Percentiles rank a stretch among this genome's conserved stretches.
Conservation (phyloP, 2,888 invertebrate species). For the Drosophila robusta region DNA sequence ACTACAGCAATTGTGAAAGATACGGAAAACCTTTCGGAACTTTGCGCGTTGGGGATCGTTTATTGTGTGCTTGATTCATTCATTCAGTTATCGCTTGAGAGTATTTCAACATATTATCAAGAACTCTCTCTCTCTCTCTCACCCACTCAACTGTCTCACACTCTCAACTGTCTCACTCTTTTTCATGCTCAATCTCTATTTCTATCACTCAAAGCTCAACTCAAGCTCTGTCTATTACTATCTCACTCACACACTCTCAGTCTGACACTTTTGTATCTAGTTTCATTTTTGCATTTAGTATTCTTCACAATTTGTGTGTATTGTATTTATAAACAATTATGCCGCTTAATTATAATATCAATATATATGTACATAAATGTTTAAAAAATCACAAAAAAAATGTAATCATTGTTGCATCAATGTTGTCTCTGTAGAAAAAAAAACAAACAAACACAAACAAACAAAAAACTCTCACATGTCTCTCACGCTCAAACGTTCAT, state of each 20-base stretch:
- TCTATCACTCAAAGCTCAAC: conserved; percentile 24
- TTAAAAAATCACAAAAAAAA: conserved; percentile 63
- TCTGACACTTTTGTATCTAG: conserved; percentile 81
- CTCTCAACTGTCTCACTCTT: conserved; percentile 20
- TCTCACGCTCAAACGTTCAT: conserved; percentile 74
- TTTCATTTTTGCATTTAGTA: conserved; percentile 82
- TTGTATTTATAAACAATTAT: conserved; percentile 81
- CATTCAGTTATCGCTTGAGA: conserved; percentile 52
- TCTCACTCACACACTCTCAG: conserved; percentile 57
- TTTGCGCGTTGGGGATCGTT: conserved; percentile 51
- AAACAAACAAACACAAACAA: conserved; percentile 7
- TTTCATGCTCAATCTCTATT: conserved; percentile 25
- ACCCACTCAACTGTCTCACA: conserved; percentile 44
- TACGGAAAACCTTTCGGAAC: not conserved
- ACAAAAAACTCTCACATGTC: conserved; percentile 75
- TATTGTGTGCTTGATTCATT: conserved; percentile 75
- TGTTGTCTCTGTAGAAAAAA: conserved; percentile 48
- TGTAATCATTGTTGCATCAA: conserved; percentile 39
- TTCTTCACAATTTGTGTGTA: conserved; percentile 81
- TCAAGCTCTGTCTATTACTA: conserved; percentile 32
- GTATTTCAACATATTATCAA: conserved; percentile 43
- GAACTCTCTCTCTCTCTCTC: conserved; percentile 32
- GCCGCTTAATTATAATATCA: conserved; percentile 77
- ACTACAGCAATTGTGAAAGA: conserved; percentile 5
- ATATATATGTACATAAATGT: conserved; percentile 56